Evolutionary conservation across 2,113 vertebrate species (phyloP).

Genomic region (Cottus gobio): DNA sequence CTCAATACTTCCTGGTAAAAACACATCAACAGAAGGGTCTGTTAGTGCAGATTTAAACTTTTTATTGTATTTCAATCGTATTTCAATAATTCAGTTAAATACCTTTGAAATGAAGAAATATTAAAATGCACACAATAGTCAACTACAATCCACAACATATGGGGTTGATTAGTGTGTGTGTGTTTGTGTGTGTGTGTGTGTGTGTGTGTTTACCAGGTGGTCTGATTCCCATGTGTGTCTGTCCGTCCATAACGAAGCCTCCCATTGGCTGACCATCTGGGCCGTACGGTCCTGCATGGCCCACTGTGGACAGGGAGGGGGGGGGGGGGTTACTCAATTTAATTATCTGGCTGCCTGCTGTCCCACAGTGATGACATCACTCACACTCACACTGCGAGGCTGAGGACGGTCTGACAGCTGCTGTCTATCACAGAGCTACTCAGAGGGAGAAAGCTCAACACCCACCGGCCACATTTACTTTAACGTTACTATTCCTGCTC

Average conservation of each 20-base stretch:
- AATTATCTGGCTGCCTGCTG: slow-evolving; percentile 43
- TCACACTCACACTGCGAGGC: background rate
- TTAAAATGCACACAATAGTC: background rate
- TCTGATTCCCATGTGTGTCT: slow-evolving; percentile 97
- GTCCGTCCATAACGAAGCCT: slow-evolving; percentile 96
- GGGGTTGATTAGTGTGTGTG: slow-evolving; percentile 11
- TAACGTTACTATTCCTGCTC: background rate
- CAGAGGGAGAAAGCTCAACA: no score
- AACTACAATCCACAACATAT: background rate
- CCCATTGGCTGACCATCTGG: slow-evolving; percentile 95
- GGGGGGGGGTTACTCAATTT: slow-evolving; percentile 23
- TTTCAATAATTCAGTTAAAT: background rate
- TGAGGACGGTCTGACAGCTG: slow-evolving; percentile 23
- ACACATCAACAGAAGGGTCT: background rate
- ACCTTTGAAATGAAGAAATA: background rate
- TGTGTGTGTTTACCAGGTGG: slow-evolving; percentile 88
- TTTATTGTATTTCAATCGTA: background rate
- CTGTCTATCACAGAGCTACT: background rate
- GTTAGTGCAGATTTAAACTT: background rate
- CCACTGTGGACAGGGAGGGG: slow-evolving; percentile 84
- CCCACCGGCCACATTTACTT: background rate
- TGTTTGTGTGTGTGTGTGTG: slow-evolving; percentile 28
- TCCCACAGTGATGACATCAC: slow-evolving; percentile 47
- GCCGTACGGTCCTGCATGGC: slow-evolving; percentile 94
- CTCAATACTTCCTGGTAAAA: background rate